Evolutionary conservation across 2,888 invertebrate species (phyloP).

Genomic region (Pelosia muscerda): DNA sequence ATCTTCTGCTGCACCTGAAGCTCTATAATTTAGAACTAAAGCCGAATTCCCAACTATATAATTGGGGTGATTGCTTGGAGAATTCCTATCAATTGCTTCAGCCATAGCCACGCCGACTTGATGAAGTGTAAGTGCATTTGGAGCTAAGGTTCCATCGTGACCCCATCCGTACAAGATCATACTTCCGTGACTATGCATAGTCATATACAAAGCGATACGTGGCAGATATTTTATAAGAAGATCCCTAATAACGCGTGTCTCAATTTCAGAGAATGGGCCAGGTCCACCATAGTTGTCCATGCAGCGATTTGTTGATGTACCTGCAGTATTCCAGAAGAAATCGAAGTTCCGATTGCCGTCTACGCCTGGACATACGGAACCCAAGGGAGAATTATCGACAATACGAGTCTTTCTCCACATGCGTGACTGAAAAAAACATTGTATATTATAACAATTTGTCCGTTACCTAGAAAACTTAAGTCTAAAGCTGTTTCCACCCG

Average conservation of each 20-base stretch:
- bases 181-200: constrained; percentile 92
- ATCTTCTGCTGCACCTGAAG: constrained; percentile 89
- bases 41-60: constrained; percentile 86
- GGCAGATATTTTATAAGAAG: constrained; percentile 82
- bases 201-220: constrained; percentile 88
- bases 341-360: constrained; percentile 93
- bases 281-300: constrained; percentile 88
- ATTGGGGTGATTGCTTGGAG: constrained; percentile 66
- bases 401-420: constrained; percentile 91
- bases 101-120: constrained; percentile 73
- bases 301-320: constrained; percentile 86
- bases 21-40: constrained; percentile 82
- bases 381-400: constrained; percentile 61
- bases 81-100: constrained; percentile 67
- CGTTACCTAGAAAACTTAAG: background rate
- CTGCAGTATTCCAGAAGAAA: constrained; percentile 89
- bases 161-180: constrained; percentile 91
- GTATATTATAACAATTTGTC: background rate
- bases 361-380: constrained; percentile 87
- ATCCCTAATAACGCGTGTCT: constrained; percentile 87
- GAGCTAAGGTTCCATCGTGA: constrained; percentile 83
- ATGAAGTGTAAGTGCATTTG: constrained; percentile 79
- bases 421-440: constrained; percentile 76
- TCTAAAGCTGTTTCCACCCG: too few species aligned
- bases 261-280: constrained; percentile 89